Base-by-base conservation (phyloP, 2,113 vertebrate species). In the Meriones unguiculatus region DNA sequence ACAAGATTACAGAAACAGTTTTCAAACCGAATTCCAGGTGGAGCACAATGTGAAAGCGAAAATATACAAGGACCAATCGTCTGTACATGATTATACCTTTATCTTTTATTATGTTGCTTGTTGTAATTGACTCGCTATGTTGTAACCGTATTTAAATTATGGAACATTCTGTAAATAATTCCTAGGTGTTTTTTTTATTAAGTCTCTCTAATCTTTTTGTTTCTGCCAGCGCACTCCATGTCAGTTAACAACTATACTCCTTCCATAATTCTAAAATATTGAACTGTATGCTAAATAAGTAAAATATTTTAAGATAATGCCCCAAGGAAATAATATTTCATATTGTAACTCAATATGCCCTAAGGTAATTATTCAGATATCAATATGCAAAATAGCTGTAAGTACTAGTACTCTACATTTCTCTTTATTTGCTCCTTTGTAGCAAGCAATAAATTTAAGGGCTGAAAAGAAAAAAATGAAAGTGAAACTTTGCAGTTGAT, bases 281-380 rank as follows among this genome's bases (percentile, higher is more conserved):
- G 95, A 97, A 90, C 95, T 96, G 91, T 94, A 95, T 97, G 97
- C 96, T 97, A 97, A 97, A 85, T 91, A 96, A 97, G 93, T 95
- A 97, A 97, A 98, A 97, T 96, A 97, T 97, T 97, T 97, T 98
- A 97, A 97, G 96, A 97, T 97, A 97, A 96, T 95, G 95, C 95
- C 94, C 94, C n/a, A 28, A 93, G 95, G 93, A 93, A 97, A 97
- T 93, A 97, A 76, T 96, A 96, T 96, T 96, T 98, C 94, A 89
- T 93, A 94, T 97, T 97, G 95, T 97, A 98, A 97, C 89, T 98
- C 97, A 97, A 93, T 96, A 95, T 90, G 54, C 89, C 94, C 94
- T 91, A 87, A 96, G 91, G 97, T 96, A 97, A 98, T 97, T 97
- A 98, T 97, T 98, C 95, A 96, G 95, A 96, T 95, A 97, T 97